phyloP scores from a whole-genome alignment of 2,113 vertebrate species.

The Neotragus pygmaeus region DNA sequence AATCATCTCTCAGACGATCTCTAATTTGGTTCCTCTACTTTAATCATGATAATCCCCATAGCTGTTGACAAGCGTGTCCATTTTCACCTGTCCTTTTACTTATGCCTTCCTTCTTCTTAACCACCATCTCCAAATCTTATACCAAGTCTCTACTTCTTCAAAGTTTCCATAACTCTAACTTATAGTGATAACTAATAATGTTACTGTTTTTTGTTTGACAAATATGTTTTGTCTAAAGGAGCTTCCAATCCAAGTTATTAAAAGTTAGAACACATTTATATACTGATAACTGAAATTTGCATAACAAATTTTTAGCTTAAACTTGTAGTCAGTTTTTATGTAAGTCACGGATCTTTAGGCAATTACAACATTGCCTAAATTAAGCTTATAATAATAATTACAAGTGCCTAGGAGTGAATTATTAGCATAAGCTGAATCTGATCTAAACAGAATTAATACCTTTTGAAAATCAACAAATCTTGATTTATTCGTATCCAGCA shows the following conservation, averaged over 20 bases:
- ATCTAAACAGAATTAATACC: conserved; percentile 76
- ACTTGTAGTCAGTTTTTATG: neutral
- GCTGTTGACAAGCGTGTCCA: neutral
- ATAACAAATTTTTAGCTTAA: neutral
- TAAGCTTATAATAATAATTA: neutral
- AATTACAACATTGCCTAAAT: neutral
- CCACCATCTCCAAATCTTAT: neutral
- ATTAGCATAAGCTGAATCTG: neutral
- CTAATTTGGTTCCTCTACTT: neutral
- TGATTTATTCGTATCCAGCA: conserved; percentile 97
- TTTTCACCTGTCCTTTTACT: neutral
- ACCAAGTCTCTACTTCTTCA: neutral
- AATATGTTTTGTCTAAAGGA: neutral
- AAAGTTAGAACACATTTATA: neutral
- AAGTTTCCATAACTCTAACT: neutral
- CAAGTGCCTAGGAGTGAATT: neutral
- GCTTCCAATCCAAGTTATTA: neutral
- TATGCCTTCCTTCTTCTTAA: neutral
- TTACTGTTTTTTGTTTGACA: neutral
- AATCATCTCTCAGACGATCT: neutral
- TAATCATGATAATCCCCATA: neutral
- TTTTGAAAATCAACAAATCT: conserved; percentile 99
- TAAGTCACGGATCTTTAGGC: neutral
- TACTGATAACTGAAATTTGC: neutral
- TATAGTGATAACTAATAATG: neutral